Percentiles rank a stretch among this genome's conserved stretches.
Evolutionary conservation across 2,797 vertebrate species (phyloP).

Genomic region (Chelmon rostratus): DNA sequence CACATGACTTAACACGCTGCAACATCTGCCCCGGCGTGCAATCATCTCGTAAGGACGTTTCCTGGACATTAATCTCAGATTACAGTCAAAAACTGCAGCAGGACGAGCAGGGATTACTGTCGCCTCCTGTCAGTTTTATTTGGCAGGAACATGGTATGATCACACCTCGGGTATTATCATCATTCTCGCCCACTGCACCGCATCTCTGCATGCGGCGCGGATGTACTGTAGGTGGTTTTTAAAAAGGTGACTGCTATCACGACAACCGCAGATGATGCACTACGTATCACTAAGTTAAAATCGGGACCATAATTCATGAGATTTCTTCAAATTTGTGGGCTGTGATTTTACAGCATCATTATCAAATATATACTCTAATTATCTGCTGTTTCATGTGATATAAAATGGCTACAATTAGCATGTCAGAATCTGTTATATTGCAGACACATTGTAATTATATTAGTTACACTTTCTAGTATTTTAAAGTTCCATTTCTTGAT

Average conservation of each 20-base stretch:
- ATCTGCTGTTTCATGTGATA: background rate
- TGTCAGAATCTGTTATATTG: background rate
- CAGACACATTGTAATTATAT: background rate
- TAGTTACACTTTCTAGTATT: background rate
- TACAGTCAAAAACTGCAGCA: slow-evolving; percentile 64
- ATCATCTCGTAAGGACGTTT: slow-evolving; percentile 67
- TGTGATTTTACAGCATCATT: slow-evolving; percentile 19
- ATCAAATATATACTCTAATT: slow-evolving; percentile 8
- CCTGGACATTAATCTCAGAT: slow-evolving; percentile 78
- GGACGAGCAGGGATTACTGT: slow-evolving; percentile 70
- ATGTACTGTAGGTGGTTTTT: slow-evolving; percentile 42
- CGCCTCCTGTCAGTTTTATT: slow-evolving; percentile 68
- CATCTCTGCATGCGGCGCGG: slow-evolving; percentile 39
- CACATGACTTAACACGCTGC: slow-evolving; percentile 42
- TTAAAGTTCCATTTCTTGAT: background rate
- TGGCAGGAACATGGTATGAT: slow-evolving; percentile 64
- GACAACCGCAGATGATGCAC: background rate
- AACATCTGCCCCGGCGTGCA: slow-evolving; percentile 59
- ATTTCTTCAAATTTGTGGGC: background rate
- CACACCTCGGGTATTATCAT: slow-evolving; percentile 72
- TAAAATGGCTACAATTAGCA: slow-evolving; percentile 2
- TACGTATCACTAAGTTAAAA: slow-evolving; percentile 15
- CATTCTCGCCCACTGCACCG: slow-evolving; percentile 32
- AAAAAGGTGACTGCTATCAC: slow-evolving; percentile 29
- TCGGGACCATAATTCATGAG: background rate